These are phyloP conservation scores for Harmothoe impar DNA, from an alignment of 2,888 invertebrate species.

Conservation along the genomic window DNA sequence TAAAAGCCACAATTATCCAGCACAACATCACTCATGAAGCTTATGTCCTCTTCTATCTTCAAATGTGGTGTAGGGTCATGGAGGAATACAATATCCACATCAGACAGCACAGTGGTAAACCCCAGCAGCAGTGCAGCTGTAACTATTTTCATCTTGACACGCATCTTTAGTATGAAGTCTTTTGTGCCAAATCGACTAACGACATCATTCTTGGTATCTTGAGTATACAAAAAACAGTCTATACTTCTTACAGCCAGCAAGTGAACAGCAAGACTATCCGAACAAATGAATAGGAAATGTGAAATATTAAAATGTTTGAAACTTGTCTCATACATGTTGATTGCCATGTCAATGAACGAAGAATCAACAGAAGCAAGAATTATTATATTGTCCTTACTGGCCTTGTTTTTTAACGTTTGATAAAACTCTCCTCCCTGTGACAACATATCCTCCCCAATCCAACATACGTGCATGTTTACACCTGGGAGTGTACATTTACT, in stretches of 20 bases:
- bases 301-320: not conserved
- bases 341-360: conserved; percentile 41
- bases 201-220: not conserved
- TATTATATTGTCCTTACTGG: not conserved
- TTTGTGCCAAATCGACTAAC: conserved; percentile 48
- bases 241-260: not conserved
- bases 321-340: conserved; percentile 38
- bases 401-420: not conserved
- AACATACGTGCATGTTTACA: not conserved
- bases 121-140: conserved; percentile 34
- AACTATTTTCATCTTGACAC: conserved; percentile 39
- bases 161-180: conserved; percentile 32
- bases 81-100: too few relatives aligned
- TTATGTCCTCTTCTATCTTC: conserved; percentile 42
- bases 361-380: conserved; percentile 7
- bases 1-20: conserved; percentile 61
- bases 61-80: conserved; percentile 47
- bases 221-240: not conserved
- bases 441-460: conserved; percentile 12
- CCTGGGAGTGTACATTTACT: not conserved
- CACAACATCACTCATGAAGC: not conserved
- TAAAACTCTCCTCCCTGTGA: not conserved
- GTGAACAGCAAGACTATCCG: not conserved
- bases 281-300: not conserved
- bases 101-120: conserved; percentile 4